phyloP scores from a whole-genome alignment of 1,140 invertebrate genomes.

The Lineus longissimus region DNA sequence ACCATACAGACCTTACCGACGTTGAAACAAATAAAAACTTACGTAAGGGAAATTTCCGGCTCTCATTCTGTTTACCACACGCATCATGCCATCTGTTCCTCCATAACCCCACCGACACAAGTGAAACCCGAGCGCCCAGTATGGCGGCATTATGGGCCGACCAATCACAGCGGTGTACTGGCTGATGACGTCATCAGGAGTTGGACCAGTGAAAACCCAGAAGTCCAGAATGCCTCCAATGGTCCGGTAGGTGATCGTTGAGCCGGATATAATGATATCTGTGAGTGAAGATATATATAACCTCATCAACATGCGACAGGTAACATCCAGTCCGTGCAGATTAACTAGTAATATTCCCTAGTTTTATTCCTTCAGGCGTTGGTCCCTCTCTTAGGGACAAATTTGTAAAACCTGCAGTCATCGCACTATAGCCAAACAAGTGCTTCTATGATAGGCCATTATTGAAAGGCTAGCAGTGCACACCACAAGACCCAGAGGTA shows the following conservation, averaged over 20 bases:
- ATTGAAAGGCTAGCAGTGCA: no score
- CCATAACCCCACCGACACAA: conserved; percentile 62
- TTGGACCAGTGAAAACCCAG: conserved; percentile 39
- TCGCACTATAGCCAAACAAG: no score
- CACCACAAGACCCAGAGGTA: no score
- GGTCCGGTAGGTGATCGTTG: no score
- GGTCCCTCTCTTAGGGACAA: no score
- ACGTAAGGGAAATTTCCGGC: conserved; percentile 75
- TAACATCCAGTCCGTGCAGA: background rate
- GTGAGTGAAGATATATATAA: conserved; percentile 16
- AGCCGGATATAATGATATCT: conserved; percentile 31
- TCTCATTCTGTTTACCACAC: conserved; percentile 62
- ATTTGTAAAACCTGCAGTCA: no score
- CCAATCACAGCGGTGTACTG: conserved; percentile 72
- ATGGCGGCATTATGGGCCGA: conserved; percentile 77
- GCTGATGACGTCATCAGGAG: conserved; percentile 68
- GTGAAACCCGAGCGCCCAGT: conserved; percentile 85
- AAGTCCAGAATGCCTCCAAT: no score
- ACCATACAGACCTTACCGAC: background rate
- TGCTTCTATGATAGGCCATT: no score
- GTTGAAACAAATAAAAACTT: conserved; percentile 44
- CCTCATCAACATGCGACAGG: background rate
- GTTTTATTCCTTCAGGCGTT: conserved; percentile 10
- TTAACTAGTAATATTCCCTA: conserved; percentile 10
- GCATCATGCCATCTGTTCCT: conserved; percentile 29